These are phyloP conservation scores for honey bee (Apis mellifera) DNA, from an alignment of 1,140 invertebrate genomes.

Conservation along the genomic window DNA sequence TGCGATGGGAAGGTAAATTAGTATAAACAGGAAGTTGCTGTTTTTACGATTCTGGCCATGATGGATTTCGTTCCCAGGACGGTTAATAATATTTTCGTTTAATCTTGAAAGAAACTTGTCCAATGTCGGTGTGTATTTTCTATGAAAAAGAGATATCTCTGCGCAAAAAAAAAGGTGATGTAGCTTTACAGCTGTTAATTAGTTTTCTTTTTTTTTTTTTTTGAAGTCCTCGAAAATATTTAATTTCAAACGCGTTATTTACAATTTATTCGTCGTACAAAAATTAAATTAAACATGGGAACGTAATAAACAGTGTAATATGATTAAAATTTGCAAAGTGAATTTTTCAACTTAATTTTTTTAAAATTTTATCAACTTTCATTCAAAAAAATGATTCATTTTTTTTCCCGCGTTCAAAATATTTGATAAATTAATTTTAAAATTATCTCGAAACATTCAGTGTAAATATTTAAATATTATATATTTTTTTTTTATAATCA, in stretches of 20 bases:
- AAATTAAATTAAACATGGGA: not conserved
- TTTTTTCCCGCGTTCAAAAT: not conserved
- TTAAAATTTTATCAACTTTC: not conserved
- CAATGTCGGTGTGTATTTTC: not conserved
- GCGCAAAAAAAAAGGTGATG: too few species aligned
- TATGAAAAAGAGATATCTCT: not conserved
- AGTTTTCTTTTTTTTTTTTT: too few species aligned
- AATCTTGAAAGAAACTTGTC: conserved; percentile 3
- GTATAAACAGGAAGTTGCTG: conserved; percentile 1
- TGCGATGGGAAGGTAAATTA: conserved; percentile 7
- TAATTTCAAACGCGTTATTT: not conserved
- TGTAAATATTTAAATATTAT: too few species aligned
- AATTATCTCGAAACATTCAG: not conserved
- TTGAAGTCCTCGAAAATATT: not conserved
- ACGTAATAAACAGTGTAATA: not conserved
- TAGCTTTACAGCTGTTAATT: too few species aligned
- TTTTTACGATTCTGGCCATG: not conserved
- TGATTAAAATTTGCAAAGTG: not conserved
- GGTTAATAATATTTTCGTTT: conserved; percentile 10
- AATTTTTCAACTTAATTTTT: not conserved
- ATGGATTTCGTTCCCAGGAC: not conserved
- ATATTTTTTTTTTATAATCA: too few species aligned
- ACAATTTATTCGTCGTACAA: not conserved
- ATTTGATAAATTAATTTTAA: not conserved
- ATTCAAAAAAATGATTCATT: too few species aligned